phyloP scores from a whole-genome alignment of 2,888 invertebrate genomes.

The Dastarcus helophoroides region DNA sequence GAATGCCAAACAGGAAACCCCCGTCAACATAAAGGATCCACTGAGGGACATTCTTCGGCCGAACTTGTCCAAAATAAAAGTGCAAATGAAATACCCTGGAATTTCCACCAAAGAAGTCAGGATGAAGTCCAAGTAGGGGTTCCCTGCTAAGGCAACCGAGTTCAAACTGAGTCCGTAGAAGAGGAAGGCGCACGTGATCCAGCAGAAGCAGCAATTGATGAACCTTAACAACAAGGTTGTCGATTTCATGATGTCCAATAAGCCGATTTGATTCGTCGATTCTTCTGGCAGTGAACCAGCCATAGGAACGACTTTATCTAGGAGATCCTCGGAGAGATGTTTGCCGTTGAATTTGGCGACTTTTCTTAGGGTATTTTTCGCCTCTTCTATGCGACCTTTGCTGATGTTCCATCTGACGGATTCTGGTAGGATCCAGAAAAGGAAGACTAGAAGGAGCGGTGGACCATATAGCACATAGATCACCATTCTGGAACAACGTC shows the following conservation, averaged over 20 bases:
- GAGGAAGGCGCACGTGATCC: conserved; percentile 67
- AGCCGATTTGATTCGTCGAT: conserved; percentile 2
- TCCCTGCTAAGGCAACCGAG: conserved; percentile 61
- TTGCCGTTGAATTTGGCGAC: conserved; percentile 51
- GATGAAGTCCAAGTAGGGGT: conserved; percentile 67
- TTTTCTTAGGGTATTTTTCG: conserved; percentile 45
- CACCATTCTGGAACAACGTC: conserved; percentile 24
- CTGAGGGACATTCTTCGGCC: conserved; percentile 55
- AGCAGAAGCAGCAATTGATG: conserved; percentile 61
- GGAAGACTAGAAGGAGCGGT: conserved; percentile 52
- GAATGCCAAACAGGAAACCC: conserved; percentile 45
- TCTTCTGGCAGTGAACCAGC: conserved; percentile 6
- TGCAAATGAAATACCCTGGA: conserved; percentile 56
- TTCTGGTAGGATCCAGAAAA: conserved; percentile 59
- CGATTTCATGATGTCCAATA: conserved; percentile 40
- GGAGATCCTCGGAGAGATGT: conserved; percentile 24
- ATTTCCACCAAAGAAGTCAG: conserved; percentile 57
- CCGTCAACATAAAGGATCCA: conserved; percentile 51
- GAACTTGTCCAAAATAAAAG: conserved; percentile 49
- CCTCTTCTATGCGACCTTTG: conserved; percentile 44
- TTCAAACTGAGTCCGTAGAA: conserved; percentile 73
- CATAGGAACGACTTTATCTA: conserved; percentile 24
- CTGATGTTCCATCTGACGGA: conserved; percentile 66
- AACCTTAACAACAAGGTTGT: conserved; percentile 43
- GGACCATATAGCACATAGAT: conserved; percentile 49